Evolutionary conservation across 2,888 invertebrate genomes (phyloP), one percentile per base, ranked within the genome.

Genomic region (Lacanobia wlatinum): DNA sequence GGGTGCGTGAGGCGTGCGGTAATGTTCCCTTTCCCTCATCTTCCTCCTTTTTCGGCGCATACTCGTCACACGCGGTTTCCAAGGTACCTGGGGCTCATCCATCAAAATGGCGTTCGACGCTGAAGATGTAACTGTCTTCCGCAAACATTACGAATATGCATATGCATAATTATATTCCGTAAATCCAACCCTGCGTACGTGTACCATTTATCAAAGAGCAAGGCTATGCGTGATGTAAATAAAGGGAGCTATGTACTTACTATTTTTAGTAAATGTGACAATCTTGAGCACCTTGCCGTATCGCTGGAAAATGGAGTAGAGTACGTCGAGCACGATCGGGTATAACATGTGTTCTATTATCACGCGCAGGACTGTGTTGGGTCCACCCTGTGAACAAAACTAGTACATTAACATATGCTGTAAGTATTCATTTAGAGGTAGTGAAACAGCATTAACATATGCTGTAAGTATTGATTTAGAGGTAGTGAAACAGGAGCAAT

Each of bases 181-280:
- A 63, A 75, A 80, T 80, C 66, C 64, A 84, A 73, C 70, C 75
- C 52, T 55, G 55, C 67, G 70, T 78, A 40, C 66, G 62, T 73
- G 56, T 34, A 40, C 50, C 56, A 71, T 71, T 55, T 68, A 66
- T 72, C 60, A 72, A 67, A 70, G 53, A 58, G 56, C 46, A 56
- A 62, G 6, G 48, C 46, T 34, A 34, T 18, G 55, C 16, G 34
- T 69, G 14, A 53, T 18, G 40, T 46, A 48, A 58, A 59, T 66
- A 66, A 73, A 38, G 46, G 21, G 7, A 12, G 23, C 9, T 73
- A 46, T 73, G 46, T 73, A 97, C 98, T 98, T 97, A 99, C 99
- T 99, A 96, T 99, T 99, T 97, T 99, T 99, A 91, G 99, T 99
- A 97, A 99, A 99, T 89, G 99, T 99, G 93, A 99, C 99, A 91